These are phyloP conservation scores for Coturnix japonica DNA, from an alignment of 2,113 vertebrate species.

Conservation along the genomic window DNA sequence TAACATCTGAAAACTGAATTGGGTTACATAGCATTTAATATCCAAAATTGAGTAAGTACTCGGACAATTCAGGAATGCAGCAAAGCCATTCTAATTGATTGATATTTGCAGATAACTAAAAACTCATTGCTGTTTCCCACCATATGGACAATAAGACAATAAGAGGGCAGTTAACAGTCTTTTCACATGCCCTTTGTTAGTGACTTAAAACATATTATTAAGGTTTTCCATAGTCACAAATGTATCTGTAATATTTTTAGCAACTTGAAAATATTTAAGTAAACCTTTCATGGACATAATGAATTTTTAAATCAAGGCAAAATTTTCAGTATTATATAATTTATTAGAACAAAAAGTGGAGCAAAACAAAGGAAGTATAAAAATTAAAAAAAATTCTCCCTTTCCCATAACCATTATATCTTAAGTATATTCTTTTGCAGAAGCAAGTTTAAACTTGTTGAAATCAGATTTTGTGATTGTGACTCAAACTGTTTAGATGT, in stretches of 20 bases:
- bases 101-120: not conserved
- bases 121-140: not conserved
- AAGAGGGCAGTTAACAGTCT: not conserved
- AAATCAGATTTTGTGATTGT: not conserved
- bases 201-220: not conserved
- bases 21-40: not conserved
- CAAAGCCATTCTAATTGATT: not conserved
- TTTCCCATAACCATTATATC: too few species aligned
- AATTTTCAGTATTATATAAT: not conserved
- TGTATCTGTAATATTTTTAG: not conserved
- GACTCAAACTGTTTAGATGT: accelerated
- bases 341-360: not conserved
- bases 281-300: not conserved
- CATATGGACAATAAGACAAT: not conserved
- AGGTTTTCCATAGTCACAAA: not conserved
- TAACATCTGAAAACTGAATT: not conserved
- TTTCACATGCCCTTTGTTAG: not conserved
- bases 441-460: not conserved
- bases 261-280: not conserved
- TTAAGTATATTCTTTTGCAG: not conserved
- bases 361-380: not conserved
- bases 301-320: not conserved
- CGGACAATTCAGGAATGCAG: not conserved
- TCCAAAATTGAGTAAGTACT: not conserved
- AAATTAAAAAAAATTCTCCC: not conserved